Evolutionary conservation across 2,888 invertebrate species (phyloP), one percentile per base, ranked within the genome.

Genomic region (Mimas tiliae): DNA sequence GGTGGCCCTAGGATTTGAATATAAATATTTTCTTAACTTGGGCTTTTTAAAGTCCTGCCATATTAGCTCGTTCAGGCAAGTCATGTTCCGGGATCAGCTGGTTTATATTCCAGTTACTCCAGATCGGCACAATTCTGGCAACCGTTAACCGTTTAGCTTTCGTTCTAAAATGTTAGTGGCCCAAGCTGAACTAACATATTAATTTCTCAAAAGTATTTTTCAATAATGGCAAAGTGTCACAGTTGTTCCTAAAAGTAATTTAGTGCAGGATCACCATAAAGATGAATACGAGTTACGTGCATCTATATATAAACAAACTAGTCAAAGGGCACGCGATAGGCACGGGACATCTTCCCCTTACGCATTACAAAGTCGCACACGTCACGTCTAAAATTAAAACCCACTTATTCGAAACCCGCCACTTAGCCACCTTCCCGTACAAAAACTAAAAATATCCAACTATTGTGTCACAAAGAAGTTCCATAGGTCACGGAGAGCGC

Each of bases 391-490:
- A 93, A 93, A 90, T 93, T 93, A 93, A 93, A 93, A 82, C 85
- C 85, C 89, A 93, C 91, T 93, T 92, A 92, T 90, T 90, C 87
- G 84, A 88, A 90, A 86, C 89, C 90, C 87, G 87, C 93, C 89
- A 93, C 93, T 93, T 93, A 92, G 89, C 89, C 88, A 92, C 91
- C 92, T 89, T 91, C 89, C 89, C 89, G 86, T 82, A 92, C 88
- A 91, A 93, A 91, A 93, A 93, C 93, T 92, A 93, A 92, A 93
- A 87, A 93, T 93, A 93, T 88, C 87, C 82, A 80, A 83, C 85
- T 89, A 93, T 93, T 93, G 93, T 93, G 91, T 90, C 88, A 90
- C 84, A 91, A 93, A 92, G 90, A 87, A 91, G 90, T 90, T 89
- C 87, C 93, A 90, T 91, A 93, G 93, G 93, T 93, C 93, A 93